Evolutionary conservation across 1,140 invertebrate genomes (phyloP), one percentile per base, ranked within the genome.

Genomic region (Nephotettix cincticeps): DNA sequence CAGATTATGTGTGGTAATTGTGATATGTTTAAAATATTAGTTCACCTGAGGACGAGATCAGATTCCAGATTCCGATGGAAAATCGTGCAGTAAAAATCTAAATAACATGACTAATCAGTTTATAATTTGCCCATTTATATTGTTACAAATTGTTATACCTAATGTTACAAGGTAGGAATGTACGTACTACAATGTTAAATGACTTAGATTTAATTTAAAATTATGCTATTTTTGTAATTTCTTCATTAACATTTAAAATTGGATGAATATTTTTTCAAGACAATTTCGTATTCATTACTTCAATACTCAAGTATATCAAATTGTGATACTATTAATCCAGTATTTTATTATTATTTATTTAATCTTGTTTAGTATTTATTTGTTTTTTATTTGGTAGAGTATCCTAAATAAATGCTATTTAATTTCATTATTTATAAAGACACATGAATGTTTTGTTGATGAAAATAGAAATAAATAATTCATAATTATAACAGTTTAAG

Each of bases 381-480:
- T 2, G 13, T 61, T 27, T 61, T 61, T 2, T 25, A 21, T 13
- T 28, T 14, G 1, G 25, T 61, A 11, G 13, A 61, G 27, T 27
- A 23, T 6, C 13, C 9, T 13, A 25, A 61, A 27, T 54, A 54
- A 28, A 61, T 6, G 13, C 23, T 21, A 6, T 25, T 61, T 61
- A 21, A 6, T 61, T 61, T 21, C 56, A 28, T 61, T 61, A 27
- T 61, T 61, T 61, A 61, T 61, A 51, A 51, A 51, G 56, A 61
- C 23, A 61, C 56, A 25, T 27, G 1, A 21, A 23, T 61, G 14
- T 61, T 61, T 61, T 61, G 56, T 61, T 61, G 56, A 61, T 61
- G 19, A 61, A 61, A 19, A 61, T 61, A 61, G 56, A 61, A 61
- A 61, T 61, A 61, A 61, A 61, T 61, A 14, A 61, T 61, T 61